phyloP scores from a whole-genome alignment of 2,888 invertebrate genomes.

The Pyrgus malvae region DNA sequence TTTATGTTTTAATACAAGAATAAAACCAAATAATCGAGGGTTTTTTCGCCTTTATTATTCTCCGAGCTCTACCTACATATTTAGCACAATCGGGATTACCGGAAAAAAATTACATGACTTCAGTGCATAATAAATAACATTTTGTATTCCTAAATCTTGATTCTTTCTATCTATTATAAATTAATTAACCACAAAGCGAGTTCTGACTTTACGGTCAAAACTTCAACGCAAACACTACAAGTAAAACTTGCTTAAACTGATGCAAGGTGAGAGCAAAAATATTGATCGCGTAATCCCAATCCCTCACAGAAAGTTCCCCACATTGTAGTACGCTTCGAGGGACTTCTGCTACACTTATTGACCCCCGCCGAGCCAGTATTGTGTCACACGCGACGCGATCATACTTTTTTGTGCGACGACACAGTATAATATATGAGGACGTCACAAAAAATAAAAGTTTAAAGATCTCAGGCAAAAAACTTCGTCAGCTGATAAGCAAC shows the following conservation, averaged over 20 bases:
- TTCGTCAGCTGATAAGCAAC: slow-evolving; percentile 56
- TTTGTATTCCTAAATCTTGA: no score
- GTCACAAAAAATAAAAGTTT: slow-evolving; percentile 18
- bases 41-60: no score
- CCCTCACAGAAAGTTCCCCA: slow-evolving; percentile 22
- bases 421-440: slow-evolving; percentile 31
- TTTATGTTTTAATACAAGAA: no score
- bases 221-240: background rate
- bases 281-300: slow-evolving; percentile 26
- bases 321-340: slow-evolving; percentile 20
- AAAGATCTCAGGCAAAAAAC: slow-evolving; percentile 46
- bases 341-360: slow-evolving; percentile 25
- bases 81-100: no score
- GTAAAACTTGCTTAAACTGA: background rate
- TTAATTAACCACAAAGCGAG: no score
- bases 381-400: slow-evolving; percentile 63
- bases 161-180: no score
- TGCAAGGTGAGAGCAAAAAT: slow-evolving; percentile 21
- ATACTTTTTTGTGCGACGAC: slow-evolving; percentile 61
- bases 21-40: no score
- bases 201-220: background rate
- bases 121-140: no score
- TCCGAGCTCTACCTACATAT: no score
- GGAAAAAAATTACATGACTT: no score
- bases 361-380: slow-evolving; percentile 56